These are phyloP conservation scores for Semicossyphus pulcher DNA, from an alignment of 2,113 vertebrate species.

Conservation along the genomic window DNA sequence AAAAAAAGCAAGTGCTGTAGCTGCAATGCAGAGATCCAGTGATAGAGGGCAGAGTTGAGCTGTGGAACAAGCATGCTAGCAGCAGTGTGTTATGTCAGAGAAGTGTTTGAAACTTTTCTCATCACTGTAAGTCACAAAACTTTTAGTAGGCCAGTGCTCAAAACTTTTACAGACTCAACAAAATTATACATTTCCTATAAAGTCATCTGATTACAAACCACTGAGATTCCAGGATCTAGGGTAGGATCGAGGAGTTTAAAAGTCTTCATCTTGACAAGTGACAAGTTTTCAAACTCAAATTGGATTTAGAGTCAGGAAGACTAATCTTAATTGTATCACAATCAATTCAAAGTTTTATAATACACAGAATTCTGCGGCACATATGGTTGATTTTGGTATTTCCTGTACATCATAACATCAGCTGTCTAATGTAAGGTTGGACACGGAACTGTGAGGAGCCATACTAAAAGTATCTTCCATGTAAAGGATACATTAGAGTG, in stretches of 20 bases:
- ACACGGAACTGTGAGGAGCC: not conserved
- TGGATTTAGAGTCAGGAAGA: too few species aligned
- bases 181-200: not conserved
- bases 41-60: slow-evolving; percentile 86
- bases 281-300: too few species aligned
- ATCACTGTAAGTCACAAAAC: not conserved
- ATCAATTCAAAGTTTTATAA: too few species aligned
- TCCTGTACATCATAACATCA: too few species aligned
- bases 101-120: slow-evolving; percentile 15
- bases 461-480: slow-evolving; percentile 10
- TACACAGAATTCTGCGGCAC: too few species aligned
- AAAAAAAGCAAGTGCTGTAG: not conserved
- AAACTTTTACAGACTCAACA: not conserved
- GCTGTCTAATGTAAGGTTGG: not conserved
- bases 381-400: too few species aligned
- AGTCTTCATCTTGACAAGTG: not conserved
- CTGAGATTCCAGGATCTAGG: too few species aligned
- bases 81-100: slow-evolving; percentile 8
- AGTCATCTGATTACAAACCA: not conserved
- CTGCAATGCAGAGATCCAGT: slow-evolving; percentile 37
- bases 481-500: slow-evolving; percentile 31
- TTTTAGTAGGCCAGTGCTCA: too few species aligned
- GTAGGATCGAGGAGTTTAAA: too few species aligned
- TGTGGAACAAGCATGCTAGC: slow-evolving; percentile 47
- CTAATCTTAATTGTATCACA: too few species aligned